phyloP scores from a whole-genome alignment of 2,113 vertebrate species.

The Andinoacara biseriatus region DNA sequence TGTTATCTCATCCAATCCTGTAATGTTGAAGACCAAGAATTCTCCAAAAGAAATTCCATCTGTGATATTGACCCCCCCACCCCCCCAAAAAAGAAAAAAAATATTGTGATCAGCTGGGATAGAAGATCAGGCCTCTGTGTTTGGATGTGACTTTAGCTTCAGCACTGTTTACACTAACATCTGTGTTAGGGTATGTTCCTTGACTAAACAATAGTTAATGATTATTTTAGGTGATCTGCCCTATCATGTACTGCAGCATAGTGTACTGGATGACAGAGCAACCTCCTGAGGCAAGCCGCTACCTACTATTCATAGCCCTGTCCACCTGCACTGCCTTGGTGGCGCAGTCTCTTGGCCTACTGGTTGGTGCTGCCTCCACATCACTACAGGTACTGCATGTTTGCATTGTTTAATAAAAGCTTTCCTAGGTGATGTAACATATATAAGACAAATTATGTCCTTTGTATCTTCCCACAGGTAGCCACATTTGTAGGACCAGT shows the following conservation, averaged over 20 bases:
- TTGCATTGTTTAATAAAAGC: not conserved
- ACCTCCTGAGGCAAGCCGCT: conserved; percentile 90
- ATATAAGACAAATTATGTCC: not conserved
- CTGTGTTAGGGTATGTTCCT: not conserved
- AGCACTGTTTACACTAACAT: not conserved
- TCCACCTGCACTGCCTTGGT: conserved; percentile 91
- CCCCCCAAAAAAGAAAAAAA: not conserved
- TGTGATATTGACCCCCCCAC: too few relatives aligned
- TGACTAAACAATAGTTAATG: not conserved
- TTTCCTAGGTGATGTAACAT: not conserved
- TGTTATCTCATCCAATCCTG: too few relatives aligned
- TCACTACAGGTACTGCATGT: conserved; percentile 86
- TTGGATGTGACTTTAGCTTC: not conserved
- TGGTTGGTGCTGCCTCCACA: conserved; percentile 93
- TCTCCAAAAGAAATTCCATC: too few relatives aligned
- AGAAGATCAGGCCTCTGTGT: not conserved
- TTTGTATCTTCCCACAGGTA: conserved; percentile 79
- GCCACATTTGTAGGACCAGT: conserved; percentile 96
- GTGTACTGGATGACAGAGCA: conserved; percentile 99
- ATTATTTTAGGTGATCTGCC: conserved; percentile 87
- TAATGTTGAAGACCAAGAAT: too few relatives aligned
- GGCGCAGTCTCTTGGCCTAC: conserved; percentile 93
- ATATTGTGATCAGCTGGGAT: not conserved
- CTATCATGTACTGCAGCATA: conserved; percentile 94
- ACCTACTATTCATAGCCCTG: conserved; percentile 93